A percentile compares a stretch with the other conserved stretches of the same genome.
Evolutionary conservation across 2,888 invertebrate genomes (phyloP).

Genomic region (Herminia tarsipennalis): DNA sequence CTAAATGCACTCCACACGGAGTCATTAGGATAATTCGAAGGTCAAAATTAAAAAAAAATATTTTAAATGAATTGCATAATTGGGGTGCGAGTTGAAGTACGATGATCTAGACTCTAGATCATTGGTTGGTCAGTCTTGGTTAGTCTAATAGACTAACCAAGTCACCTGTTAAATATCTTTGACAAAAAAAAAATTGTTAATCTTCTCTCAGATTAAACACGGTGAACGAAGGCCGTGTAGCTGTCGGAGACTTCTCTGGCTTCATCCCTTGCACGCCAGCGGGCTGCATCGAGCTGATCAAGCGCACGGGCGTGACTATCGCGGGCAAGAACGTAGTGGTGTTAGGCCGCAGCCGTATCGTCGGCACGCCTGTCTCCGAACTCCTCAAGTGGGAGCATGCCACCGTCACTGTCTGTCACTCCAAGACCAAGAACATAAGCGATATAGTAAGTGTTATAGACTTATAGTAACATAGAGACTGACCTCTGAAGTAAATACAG

Average conservation of each 20-base stretch:
- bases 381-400: conserved; percentile 98
- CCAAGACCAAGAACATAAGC: conserved; percentile 93
- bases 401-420: conserved; percentile 98
- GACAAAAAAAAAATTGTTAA: neutral
- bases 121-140: too few relatives aligned
- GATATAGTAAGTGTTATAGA: conserved; percentile 85
- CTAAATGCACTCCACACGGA: too few relatives aligned
- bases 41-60: too few relatives aligned
- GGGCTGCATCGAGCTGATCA: conserved; percentile 97
- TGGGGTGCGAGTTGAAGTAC: too few relatives aligned
- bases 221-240: conserved; percentile 96
- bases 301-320: conserved; percentile 90
- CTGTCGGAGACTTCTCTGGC: conserved; percentile 94
- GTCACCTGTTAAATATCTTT: too few relatives aligned
- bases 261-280: conserved; percentile 99
- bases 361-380: conserved; percentile 97
- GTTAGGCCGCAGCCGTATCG: conserved; percentile 98
- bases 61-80: too few relatives aligned
- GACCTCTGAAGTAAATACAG: too few relatives aligned
- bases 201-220: conserved; percentile 89
- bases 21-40: too few relatives aligned
- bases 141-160: too few relatives aligned
- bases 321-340: conserved; percentile 96
- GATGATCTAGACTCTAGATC: too few relatives aligned
- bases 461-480: too few relatives aligned